Base-by-base conservation (phyloP, 2,113 vertebrate genomes). In the Micromys minutus region DNA sequence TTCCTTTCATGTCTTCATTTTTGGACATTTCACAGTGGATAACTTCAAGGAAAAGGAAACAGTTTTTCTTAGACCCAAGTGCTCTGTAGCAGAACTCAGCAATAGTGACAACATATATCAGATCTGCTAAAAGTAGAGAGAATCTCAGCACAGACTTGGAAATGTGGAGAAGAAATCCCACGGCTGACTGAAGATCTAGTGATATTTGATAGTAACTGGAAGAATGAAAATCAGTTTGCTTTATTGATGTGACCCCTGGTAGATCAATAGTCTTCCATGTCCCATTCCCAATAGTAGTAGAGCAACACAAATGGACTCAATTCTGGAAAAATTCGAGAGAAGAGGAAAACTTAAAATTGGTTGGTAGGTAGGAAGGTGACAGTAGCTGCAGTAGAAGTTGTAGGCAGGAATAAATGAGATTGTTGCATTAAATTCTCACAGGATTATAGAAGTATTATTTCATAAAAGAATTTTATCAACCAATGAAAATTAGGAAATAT, bases 351-450 rank as follows among this genome's bases (percentile, higher is more conserved):
- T 42, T 42, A 9, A 50, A 50, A 31, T 50, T 50, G 45, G 45
- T 50, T 7, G 29, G 15, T 77, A 47, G 45, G 15, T 77, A 47
- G 74, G 45, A 50, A 77, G 15, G 13, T 34, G 1, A 77, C 31
- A 50, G 3, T 47, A 16, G 39, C 22, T 75, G 26, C 50, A 29
- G 26, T 17, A 50, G 75, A 16, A 34, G 24, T 80, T 80, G 5
- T 57, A 13, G 2, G 10, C 24, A 0, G 8, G 9, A 55, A 10
- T n/a, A 57, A 4, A 57, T 57, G 24, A 5, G 4, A n/a, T n/a
- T 5, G 19, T 57, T 36, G 34, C n/a, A 55, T 55, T 31, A 80
- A 80, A n/a, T 36, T 80, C 19, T n/a, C 34, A 80, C 50, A 77
- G 75, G 17, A 34, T 77, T 77, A 34, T 47, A 47, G 75, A 76